A percentile compares a stretch with the other conserved stretches of the same genome.
Conservation (phyloP, 1,140 invertebrate species). For the Trachymyrmex septentrionalis region DNA sequence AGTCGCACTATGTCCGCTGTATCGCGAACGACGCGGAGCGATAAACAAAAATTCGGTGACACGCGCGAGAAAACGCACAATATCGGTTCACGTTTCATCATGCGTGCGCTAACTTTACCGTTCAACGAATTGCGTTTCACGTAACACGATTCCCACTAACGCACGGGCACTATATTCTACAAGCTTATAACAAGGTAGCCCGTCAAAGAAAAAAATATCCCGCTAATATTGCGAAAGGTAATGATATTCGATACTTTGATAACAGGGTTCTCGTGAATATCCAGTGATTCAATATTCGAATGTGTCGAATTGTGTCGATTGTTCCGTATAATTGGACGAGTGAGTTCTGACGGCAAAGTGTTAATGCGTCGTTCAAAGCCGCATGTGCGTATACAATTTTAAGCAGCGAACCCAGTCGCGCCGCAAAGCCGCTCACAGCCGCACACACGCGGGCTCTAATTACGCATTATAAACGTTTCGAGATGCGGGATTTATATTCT, state of each 20-base stretch:
- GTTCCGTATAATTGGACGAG: constrained; percentile 26
- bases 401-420: neutral
- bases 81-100: constrained; percentile 19
- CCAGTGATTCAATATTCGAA: constrained; percentile 22
- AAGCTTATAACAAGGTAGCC: neutral
- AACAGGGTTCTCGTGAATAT: constrained; percentile 20
- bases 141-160: constrained; percentile 21
- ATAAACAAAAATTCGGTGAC: constrained; percentile 55
- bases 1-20: constrained; percentile 25
- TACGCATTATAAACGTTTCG: constrained; percentile 41
- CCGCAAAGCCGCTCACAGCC: neutral
- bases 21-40: constrained; percentile 34
- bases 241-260: constrained; percentile 12
- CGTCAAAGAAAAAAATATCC: neutral
- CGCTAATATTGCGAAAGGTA: constrained; percentile 12
- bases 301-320: constrained; percentile 17
- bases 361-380: constrained; percentile 20
- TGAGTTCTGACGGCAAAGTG: neutral
- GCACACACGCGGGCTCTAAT: constrained; percentile 33
- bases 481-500: constrained; percentile 50
- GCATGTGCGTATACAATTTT: constrained; percentile 27
- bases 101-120: constrained; percentile 26
- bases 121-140: constrained; percentile 4
- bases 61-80: constrained; percentile 19
- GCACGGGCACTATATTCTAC: neutral